These are phyloP conservation scores for Suillia variegata DNA, from an alignment of 2,888 invertebrate genomes.

Conservation along the genomic window DNA sequence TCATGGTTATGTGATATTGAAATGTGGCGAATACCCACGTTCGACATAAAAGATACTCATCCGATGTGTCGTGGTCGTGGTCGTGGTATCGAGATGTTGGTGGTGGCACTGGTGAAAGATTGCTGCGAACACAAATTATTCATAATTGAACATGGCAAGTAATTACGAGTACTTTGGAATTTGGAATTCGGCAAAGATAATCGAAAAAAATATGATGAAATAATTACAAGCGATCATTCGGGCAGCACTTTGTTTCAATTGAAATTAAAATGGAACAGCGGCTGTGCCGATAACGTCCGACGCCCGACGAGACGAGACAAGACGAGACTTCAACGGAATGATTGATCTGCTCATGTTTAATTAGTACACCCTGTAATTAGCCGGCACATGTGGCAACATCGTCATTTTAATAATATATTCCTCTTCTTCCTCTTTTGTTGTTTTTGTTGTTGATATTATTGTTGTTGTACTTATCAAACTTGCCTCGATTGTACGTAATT, in stretches of 20 bases:
- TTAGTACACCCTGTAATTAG: conserved; percentile 54
- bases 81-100: no score
- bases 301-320: conserved; percentile 22
- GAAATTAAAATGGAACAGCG: no score
- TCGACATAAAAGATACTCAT: no score
- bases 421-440: no score
- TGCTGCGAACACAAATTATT: conserved; percentile 37
- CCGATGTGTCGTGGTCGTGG: no score
- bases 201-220: conserved; percentile 35
- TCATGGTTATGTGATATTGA: no score
- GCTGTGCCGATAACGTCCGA: no score
- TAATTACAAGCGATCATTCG: conserved; percentile 32
- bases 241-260: conserved; percentile 48
- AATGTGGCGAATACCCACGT: no score
- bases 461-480: conserved; percentile 36
- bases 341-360: conserved; percentile 49
- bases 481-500: conserved; percentile 51
- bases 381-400: conserved; percentile 21
- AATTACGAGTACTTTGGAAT: background rate
- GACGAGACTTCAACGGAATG: conserved; percentile 30
- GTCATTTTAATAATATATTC: background rate
- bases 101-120: background rate
- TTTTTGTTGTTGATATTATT: no score
- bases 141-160: conserved; percentile 35
- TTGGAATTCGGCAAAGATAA: background rate